Evolutionary conservation across 2,113 vertebrate genomes (phyloP).

Genomic region (Tachycineta bicolor): DNA sequence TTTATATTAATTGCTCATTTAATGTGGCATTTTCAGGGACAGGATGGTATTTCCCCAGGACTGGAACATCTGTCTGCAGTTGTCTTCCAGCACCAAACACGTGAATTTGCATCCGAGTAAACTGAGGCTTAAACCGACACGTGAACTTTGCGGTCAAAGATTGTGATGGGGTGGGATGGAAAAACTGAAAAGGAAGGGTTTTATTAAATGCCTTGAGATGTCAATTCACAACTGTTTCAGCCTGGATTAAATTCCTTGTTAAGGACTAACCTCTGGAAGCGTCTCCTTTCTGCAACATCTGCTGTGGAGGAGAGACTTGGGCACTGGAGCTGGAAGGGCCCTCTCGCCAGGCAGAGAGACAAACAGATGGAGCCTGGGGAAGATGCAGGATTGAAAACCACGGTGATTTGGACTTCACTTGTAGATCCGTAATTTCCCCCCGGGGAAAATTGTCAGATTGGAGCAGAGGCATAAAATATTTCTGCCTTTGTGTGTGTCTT

Average conservation of each 20-base stretch:
- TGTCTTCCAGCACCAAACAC: neutral
- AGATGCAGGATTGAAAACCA: neutral
- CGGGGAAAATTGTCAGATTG: slow-evolving; percentile 2
- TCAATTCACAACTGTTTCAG: neutral
- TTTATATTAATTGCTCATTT: neutral
- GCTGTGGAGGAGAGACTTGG: slow-evolving; percentile 2
- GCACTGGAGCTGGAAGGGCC: neutral
- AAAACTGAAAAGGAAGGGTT: neutral
- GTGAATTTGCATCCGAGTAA: neutral
- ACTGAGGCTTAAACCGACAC: neutral
- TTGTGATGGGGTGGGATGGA: neutral
- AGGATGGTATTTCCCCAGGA: neutral
- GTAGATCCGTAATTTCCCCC: slow-evolving; percentile 30
- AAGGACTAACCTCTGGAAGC: slow-evolving; percentile 20
- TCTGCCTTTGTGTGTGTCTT: slow-evolving; percentile 4
- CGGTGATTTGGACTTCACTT: slow-evolving; percentile 37
- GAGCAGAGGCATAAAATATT: neutral
- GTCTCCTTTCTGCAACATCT: slow-evolving; percentile 18
- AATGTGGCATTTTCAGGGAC: neutral
- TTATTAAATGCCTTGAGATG: neutral
- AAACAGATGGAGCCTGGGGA: slow-evolving; percentile 40
- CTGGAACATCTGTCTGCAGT: neutral
- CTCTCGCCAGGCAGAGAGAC: neutral
- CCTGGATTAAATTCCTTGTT: slow-evolving; percentile 32
- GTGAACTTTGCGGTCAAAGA: neutral